Evolutionary conservation across 2,113 vertebrate genomes (phyloP).

Genomic region (Silurus asotus): DNA sequence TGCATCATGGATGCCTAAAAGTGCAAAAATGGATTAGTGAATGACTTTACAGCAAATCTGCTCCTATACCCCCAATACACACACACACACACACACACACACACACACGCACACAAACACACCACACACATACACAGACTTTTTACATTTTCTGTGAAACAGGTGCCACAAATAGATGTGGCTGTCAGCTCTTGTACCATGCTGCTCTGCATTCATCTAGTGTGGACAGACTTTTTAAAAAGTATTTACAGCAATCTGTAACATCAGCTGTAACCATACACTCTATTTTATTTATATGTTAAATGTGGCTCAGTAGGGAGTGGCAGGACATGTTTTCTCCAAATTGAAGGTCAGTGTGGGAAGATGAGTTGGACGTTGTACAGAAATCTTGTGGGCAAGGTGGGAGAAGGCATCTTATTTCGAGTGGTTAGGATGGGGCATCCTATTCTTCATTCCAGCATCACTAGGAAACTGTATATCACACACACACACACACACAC

Average conservation of each 20-base stretch:
- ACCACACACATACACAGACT: conserved; percentile 13
- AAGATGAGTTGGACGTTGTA: conserved; percentile 54
- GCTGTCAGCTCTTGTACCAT: conserved; percentile 12
- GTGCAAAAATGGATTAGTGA: conserved; percentile 47
- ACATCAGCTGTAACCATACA: conserved; percentile 39
- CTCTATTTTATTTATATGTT: conserved; percentile 46
- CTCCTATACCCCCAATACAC: conserved; percentile 10
- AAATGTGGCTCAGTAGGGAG: conserved; percentile 46
- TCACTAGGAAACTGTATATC: conserved; percentile 41
- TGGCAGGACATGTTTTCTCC: conserved; percentile 53
- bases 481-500: neutral
- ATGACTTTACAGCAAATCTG: conserved; percentile 36
- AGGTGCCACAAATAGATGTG: conserved; percentile 36
- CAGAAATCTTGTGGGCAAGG: conserved; percentile 38
- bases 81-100: conserved; percentile 23
- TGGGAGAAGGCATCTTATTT: conserved; percentile 50
- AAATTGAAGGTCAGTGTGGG: conserved; percentile 63
- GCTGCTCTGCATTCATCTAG: conserved; percentile 1
- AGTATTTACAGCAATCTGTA: conserved; percentile 26
- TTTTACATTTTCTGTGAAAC: conserved; percentile 13
- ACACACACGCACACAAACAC: too few relatives aligned
- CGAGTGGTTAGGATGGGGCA: conserved; percentile 46
- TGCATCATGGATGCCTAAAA: conserved; percentile 52
- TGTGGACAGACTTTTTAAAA: conserved; percentile 9
- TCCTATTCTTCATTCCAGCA: conserved; percentile 24